A percentile compares a stretch with the other conserved stretches of the same genome.
These are phyloP conservation scores for Holothuria scabra DNA, from an alignment of 53 echinoderm and acorn worm species.

Conservation along the genomic window DNA sequence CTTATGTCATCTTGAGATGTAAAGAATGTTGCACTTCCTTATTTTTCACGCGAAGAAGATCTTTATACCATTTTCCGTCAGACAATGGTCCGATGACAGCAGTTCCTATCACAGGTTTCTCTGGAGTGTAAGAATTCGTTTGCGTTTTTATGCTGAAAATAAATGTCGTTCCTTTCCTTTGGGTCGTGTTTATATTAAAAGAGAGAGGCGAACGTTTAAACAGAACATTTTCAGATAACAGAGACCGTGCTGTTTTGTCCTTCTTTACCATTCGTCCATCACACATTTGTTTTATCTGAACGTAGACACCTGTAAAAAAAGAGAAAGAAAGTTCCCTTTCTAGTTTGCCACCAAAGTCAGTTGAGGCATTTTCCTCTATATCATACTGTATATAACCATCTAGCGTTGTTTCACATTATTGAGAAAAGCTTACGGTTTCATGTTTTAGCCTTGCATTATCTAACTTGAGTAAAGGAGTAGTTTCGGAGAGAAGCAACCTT, in stretches of 20 bases:
- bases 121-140: not conserved
- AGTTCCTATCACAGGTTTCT: conserved; percentile 24
- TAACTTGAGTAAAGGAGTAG: no score
- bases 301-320: conserved; percentile 21
- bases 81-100: conserved; percentile 9
- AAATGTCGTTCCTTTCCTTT: conserved; percentile 23
- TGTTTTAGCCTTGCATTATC: no score
- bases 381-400: no score
- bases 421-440: no score
- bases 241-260: conserved; percentile 1
- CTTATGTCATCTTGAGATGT: conserved; percentile 10
- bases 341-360: no score
- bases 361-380: no score
- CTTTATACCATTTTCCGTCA: conserved; percentile 20
- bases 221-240: not conserved
- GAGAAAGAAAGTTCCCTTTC: not conserved
- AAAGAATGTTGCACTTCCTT: conserved; percentile 22
- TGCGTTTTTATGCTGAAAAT: conserved; percentile 27
- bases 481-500: no score
- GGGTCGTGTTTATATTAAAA: not conserved
- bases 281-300: conserved; percentile 32
- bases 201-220: not conserved
- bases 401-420: no score
- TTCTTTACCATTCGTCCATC: conserved; percentile 33
- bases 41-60: conserved; percentile 20